These are phyloP conservation scores for Vanessa cardui DNA, from an alignment of 2,888 invertebrate genomes.

Conservation along the genomic window DNA sequence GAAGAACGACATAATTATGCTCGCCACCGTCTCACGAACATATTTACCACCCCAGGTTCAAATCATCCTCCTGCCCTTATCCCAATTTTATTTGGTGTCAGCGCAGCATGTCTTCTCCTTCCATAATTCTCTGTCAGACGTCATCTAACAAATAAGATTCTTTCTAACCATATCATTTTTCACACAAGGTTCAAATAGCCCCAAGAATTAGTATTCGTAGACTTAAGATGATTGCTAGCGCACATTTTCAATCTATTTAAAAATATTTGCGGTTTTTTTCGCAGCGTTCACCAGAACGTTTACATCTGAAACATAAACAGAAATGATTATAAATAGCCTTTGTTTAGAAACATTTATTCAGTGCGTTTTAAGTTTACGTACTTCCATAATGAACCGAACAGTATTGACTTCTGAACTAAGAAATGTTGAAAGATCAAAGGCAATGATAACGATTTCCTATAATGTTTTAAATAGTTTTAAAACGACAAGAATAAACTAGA, in stretches of 20 bases:
- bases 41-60: background rate
- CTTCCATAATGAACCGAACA: conserved; percentile 15
- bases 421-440: background rate
- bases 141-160: too few relatives aligned
- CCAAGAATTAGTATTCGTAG: background rate
- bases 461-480: too few relatives aligned
- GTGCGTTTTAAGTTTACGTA: conserved; percentile 33
- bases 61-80: too few relatives aligned
- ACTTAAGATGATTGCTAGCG: background rate
- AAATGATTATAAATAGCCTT: conserved; percentile 37
- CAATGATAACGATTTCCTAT: too few relatives aligned
- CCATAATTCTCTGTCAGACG: too few relatives aligned
- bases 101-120: too few relatives aligned
- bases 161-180: too few relatives aligned
- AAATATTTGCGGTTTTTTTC: conserved; percentile 34
- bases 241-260: conserved; percentile 17
- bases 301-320: conserved; percentile 38
- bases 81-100: too few relatives aligned
- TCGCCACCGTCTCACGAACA: too few relatives aligned
- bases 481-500: too few relatives aligned
- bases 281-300: conserved; percentile 34
- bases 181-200: background rate
- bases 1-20: too few relatives aligned
- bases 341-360: conserved; percentile 39
- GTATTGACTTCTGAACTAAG: background rate